These are phyloP conservation scores for Scaptodrosophila latifasciaeformis DNA, from an alignment of 2,888 invertebrate species.

Conservation along the genomic window DNA sequence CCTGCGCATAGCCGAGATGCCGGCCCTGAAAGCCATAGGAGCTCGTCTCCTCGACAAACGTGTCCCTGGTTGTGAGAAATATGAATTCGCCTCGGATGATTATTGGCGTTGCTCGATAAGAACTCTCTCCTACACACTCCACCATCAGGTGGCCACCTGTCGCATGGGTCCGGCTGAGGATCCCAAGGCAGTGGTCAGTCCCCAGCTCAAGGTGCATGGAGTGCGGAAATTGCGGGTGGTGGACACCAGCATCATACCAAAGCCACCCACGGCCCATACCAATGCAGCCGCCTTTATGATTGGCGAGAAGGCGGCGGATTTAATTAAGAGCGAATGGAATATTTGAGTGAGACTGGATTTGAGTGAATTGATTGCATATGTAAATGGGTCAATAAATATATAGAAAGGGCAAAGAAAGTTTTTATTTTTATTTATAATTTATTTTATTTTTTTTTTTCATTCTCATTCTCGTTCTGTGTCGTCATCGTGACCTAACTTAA, in stretches of 20 bases:
- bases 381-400: conserved; percentile 50
- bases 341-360: conserved; percentile 20
- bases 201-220: conserved; percentile 79
- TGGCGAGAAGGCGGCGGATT: conserved; percentile 83
- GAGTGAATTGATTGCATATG: conserved; percentile 7
- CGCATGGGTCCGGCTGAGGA: conserved; percentile 83
- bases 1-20: conserved; percentile 78
- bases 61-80: conserved; percentile 77
- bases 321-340: conserved; percentile 74
- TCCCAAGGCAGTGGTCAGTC: conserved; percentile 80
- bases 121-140: conserved; percentile 79
- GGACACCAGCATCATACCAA: conserved; percentile 82
- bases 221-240: conserved; percentile 79
- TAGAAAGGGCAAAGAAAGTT: conserved; percentile 25
- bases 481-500: no score
- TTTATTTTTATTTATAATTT: no score
- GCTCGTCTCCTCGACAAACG: conserved; percentile 77
- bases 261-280: conserved; percentile 81
- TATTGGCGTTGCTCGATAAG: conserved; percentile 84
- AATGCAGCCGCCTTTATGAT: conserved; percentile 83
- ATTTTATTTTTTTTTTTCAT: no score
- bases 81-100: conserved; percentile 78
- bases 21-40: conserved; percentile 79
- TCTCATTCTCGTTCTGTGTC: no score
- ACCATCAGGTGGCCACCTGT: conserved; percentile 82